These are phyloP conservation scores for Chrysotoxum bicinctum DNA, from an alignment of 2,888 invertebrate genomes.

Conservation along the genomic window DNA sequence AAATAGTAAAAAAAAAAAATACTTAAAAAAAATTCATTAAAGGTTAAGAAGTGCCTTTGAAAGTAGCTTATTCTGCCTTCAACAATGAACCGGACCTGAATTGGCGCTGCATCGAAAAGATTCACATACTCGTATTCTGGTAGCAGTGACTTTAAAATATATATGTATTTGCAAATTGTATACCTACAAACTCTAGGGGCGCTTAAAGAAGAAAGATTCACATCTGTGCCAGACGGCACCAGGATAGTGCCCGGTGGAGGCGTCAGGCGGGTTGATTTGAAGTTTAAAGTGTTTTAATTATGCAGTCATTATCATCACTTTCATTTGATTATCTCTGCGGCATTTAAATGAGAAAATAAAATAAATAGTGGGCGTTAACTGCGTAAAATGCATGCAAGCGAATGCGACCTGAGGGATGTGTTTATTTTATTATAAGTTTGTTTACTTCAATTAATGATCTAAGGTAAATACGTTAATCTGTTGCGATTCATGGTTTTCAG, in stretches of 20 bases:
- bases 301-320: conserved; percentile 56
- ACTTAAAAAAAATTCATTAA: no score
- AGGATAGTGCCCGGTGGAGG: background rate
- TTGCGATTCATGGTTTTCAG: no score
- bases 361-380: conserved; percentile 16
- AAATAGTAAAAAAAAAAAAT: no score
- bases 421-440: background rate
- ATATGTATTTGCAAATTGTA: conserved; percentile 2
- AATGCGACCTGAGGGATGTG: background rate
- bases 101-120: background rate
- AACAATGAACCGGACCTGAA: background rate
- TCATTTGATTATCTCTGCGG: conserved; percentile 62
- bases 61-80: background rate
- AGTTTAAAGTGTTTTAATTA: conserved; percentile 68
- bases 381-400: conserved; percentile 11
- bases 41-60: background rate
- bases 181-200: background rate
- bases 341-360: conserved; percentile 26
- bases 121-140: background rate
- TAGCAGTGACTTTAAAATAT: background rate
- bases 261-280: conserved; percentile 1
- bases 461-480: no score
- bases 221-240: conserved; percentile 10
- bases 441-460: no score
- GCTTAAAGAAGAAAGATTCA: conserved; percentile 1